phyloP scores from a whole-genome alignment of 2,797 vertebrate species.

The Lithobates pipiens region DNA sequence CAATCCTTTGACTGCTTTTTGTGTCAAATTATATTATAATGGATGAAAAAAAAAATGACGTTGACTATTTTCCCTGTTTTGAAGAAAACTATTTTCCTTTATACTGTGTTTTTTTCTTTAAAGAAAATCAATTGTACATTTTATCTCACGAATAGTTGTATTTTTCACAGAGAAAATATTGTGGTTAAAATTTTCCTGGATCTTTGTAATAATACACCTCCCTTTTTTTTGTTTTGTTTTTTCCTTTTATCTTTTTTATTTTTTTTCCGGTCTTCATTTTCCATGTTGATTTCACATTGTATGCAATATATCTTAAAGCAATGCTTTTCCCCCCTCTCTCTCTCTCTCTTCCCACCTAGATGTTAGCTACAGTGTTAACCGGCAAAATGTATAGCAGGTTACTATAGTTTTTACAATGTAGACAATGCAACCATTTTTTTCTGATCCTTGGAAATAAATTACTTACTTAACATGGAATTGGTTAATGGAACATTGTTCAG shows the following conservation, averaged over 20 bases:
- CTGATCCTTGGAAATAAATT: conserved; percentile 85
- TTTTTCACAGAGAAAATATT: conserved; percentile 96
- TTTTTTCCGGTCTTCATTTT: conserved; percentile 83
- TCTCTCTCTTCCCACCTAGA: conserved; percentile 64
- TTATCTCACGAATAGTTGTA: conserved; percentile 95
- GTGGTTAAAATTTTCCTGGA: conserved; percentile 83
- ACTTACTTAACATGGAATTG: conserved; percentile 79
- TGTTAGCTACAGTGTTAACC: conserved; percentile 83
- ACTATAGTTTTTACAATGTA: conserved; percentile 83
- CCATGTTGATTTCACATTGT: conserved; percentile 84
- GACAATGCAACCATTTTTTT: conserved; percentile 85
- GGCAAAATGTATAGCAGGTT: conserved; percentile 81
- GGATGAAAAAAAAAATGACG: conserved; percentile 80
- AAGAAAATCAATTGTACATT: conserved; percentile 84
- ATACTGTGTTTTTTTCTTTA: conserved; percentile 80
- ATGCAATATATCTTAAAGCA: conserved; percentile 80
- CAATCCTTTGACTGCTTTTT: conserved; percentile 88
- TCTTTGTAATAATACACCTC: conserved; percentile 88
- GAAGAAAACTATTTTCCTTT: conserved; percentile 86
- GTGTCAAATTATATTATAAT: conserved; percentile 88
- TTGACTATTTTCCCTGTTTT: conserved; percentile 86
- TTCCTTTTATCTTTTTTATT: conserved; percentile 66
- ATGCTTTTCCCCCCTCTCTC: conserved; percentile 67
- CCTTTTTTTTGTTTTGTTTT: conserved; percentile 73
- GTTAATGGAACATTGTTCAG: conserved; percentile 67